phyloP scores from a whole-genome alignment of 2,797 vertebrate genomes.

The Sparidentex hasta region DNA sequence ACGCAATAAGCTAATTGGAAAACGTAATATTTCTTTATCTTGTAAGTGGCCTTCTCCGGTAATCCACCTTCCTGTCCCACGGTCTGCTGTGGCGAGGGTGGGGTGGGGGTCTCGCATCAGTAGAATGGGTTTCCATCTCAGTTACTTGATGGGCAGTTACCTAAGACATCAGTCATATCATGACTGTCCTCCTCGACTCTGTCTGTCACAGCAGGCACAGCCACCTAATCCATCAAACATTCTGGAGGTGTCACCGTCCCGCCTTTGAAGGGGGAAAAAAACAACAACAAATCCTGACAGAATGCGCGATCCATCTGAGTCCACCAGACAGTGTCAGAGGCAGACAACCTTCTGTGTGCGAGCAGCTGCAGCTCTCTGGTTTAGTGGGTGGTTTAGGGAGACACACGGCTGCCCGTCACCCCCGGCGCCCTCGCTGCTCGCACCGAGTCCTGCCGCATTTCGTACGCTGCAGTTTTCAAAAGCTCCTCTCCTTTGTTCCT shows the following conservation, averaged over 20 bases:
- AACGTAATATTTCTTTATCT: constrained; percentile 20
- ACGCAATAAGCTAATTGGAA: constrained; percentile 33
- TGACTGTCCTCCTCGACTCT: constrained; percentile 71
- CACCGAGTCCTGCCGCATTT: constrained; percentile 30
- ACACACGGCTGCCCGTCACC: constrained; percentile 46
- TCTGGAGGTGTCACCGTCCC: constrained; percentile 68
- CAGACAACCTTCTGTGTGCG: constrained; percentile 54
- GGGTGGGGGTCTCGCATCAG: constrained; percentile 16
- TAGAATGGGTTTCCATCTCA: constrained; percentile 52
- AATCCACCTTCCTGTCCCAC: constrained; percentile 30
- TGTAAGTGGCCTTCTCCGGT: constrained; percentile 1
- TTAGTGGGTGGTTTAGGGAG: constrained; percentile 61
- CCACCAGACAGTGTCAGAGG: constrained; percentile 69
- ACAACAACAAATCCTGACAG: constrained; percentile 69
- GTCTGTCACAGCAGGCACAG: constrained; percentile 68
- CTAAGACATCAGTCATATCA: constrained; percentile 77
- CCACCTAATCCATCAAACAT: constrained; percentile 81
- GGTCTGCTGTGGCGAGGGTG: constrained; percentile 10
- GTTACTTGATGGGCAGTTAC: constrained; percentile 70
- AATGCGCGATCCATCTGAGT: constrained; percentile 76
- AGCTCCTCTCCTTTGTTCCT: neutral
- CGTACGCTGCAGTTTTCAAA: constrained; percentile 24
- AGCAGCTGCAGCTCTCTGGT: constrained; percentile 57
- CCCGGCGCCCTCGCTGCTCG: constrained; percentile 17
- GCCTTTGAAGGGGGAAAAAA: constrained; percentile 53